Percentiles rank a stretch among this genome's conserved stretches.
Conservation (phyloP, 2,113 vertebrate genomes). For the Hystrix brachyura region DNA sequence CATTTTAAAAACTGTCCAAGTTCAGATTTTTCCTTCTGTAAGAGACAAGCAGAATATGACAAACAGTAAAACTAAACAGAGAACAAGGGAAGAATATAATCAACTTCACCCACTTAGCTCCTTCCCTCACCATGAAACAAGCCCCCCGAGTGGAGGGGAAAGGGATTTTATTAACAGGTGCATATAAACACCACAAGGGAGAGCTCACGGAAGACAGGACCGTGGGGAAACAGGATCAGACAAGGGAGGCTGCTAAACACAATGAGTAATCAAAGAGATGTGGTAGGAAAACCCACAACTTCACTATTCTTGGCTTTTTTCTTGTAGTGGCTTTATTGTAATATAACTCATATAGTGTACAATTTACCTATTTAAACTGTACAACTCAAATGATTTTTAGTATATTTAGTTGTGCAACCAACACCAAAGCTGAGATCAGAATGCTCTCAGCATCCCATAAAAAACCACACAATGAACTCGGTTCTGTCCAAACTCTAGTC, state of each 20-base stretch:
- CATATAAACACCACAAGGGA: accelerated
- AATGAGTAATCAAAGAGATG: not conserved
- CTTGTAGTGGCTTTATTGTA: not conserved
- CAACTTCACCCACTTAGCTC: not conserved
- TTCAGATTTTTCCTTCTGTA: not conserved
- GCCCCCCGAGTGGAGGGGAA: not conserved
- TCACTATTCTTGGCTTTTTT: not conserved
- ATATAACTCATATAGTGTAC: not conserved
- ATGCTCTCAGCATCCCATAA: not conserved
- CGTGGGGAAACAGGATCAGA: not conserved
- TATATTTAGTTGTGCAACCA: not conserved
- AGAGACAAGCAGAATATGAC: not conserved
- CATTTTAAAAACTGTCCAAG: not conserved
- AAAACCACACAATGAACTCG: not conserved
- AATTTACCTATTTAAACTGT: not conserved
- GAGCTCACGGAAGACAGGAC: not conserved
- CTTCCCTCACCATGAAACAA: not conserved
- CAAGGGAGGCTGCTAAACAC: not conserved
- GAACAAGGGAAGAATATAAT: not conserved
- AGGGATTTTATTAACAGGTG: not conserved
- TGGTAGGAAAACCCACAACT: not conserved
- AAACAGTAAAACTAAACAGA: not conserved
- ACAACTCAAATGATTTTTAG: not conserved
- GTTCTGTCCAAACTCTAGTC: accelerated
- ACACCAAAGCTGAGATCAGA: not conserved